Percentiles rank a stretch among this genome's conserved stretches.
These are phyloP conservation scores for Pedionomus torquatus DNA, from an alignment of 2,113 vertebrate genomes.

Conservation along the genomic window DNA sequence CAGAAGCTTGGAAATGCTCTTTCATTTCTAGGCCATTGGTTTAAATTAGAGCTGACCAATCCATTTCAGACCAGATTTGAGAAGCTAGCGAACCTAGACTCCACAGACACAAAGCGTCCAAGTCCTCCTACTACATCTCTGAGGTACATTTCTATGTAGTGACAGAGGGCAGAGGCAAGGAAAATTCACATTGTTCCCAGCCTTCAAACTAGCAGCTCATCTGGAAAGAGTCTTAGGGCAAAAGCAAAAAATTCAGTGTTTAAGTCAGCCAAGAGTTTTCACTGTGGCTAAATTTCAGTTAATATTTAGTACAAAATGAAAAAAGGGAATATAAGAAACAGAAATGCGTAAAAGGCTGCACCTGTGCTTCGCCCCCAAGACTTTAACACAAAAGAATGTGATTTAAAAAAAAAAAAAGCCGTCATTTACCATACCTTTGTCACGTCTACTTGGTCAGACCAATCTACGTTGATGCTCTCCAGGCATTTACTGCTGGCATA, in stretches of 20 bases:
- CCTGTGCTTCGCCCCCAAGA: not conserved
- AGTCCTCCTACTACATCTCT: not conserved
- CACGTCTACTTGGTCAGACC: slow-evolving; percentile 94
- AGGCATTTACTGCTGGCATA: slow-evolving; percentile 77
- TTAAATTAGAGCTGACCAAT: not conserved
- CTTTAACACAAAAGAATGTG: not conserved
- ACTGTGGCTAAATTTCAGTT: not conserved
- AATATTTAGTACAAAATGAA: not conserved
- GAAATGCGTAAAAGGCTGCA: not conserved
- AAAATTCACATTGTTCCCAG: not conserved
- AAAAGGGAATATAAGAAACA: not conserved
- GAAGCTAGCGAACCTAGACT: not conserved
- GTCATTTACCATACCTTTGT: slow-evolving; percentile 84
- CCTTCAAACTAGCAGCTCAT: not conserved
- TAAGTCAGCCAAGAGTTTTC: not conserved
- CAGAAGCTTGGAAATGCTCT: not conserved
- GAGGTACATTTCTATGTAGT: not conserved
- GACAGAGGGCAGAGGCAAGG: not conserved
- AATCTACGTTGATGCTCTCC: slow-evolving; percentile 82
- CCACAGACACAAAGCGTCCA: not conserved
- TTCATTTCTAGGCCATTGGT: not conserved
- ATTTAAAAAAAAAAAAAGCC: not conserved
- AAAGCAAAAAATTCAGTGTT: not conserved
- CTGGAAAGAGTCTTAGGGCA: not conserved
- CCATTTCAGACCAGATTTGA: not conserved